phyloP scores from a whole-genome alignment of 2,113 vertebrate species.

The Suricata suricatta region DNA sequence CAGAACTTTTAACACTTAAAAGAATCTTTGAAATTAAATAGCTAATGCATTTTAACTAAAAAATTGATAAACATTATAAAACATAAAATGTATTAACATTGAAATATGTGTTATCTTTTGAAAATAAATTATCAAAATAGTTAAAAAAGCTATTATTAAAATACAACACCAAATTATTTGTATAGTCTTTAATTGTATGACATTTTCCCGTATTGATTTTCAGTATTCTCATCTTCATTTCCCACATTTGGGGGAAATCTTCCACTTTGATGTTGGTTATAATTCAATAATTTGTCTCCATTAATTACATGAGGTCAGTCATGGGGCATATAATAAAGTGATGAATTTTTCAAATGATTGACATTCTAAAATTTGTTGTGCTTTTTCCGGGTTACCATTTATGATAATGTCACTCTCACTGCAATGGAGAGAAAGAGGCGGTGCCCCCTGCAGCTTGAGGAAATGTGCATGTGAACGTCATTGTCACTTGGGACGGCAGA shows the following conservation, averaged over 20 bases:
- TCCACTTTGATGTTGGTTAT: background rate
- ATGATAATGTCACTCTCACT: background rate
- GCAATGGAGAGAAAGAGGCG: background rate
- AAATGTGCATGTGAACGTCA: background rate
- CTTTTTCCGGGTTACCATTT: background rate
- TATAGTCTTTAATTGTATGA: background rate
- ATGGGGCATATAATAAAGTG: background rate
- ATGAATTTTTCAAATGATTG: background rate
- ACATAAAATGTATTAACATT: background rate
- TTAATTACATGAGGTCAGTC: background rate
- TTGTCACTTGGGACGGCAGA: background rate
- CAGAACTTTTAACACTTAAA: background rate
- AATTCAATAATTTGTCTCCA: background rate
- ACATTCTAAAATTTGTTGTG: background rate
- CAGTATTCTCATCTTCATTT: background rate
- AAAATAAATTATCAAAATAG: background rate
- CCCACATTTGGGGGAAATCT: background rate
- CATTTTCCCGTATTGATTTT: background rate
- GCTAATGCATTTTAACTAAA: background rate
- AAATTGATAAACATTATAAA: background rate
- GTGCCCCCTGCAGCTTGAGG: background rate
- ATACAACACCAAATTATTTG: background rate
- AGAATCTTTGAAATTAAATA: constrained; percentile 5
- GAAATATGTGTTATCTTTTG: background rate
- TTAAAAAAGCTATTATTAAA: background rate